These are phyloP conservation scores for Teleogryllus occipitalis DNA, from an alignment of 1,140 invertebrate species.

Conservation along the genomic window DNA sequence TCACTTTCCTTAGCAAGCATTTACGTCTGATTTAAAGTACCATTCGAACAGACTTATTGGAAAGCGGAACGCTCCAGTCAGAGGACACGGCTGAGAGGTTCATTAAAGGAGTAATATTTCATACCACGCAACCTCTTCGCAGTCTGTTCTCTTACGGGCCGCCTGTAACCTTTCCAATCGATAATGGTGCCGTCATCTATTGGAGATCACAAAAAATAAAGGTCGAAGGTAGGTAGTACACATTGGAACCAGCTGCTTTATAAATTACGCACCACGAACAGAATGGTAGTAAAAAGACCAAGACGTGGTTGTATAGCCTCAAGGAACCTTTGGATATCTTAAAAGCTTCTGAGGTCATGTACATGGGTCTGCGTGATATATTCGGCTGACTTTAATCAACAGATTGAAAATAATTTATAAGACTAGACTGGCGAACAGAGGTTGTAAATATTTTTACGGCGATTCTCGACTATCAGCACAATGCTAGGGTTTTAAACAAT, in stretches of 20 bases:
- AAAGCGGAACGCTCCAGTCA: no score
- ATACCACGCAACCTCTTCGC: neutral
- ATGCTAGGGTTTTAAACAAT: no score
- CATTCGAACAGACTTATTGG: no score
- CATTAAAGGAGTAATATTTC: neutral
- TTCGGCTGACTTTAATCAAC: neutral
- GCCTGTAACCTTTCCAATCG: neutral
- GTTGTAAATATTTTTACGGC: neutral
- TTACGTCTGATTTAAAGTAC: no score
- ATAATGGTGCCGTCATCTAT: neutral
- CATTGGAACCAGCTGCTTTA: neutral
- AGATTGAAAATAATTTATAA: neutral
- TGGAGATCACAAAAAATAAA: neutral
- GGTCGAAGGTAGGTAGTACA: neutral
- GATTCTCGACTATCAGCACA: neutral
- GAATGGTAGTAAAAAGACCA: neutral
- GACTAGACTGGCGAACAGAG: neutral
- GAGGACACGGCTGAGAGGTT: neutral
- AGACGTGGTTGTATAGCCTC: neutral
- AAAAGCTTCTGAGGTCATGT: neutral
- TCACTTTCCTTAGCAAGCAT: no score
- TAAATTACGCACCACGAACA: neutral
- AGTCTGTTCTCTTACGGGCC: neutral
- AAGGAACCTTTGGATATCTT: neutral
- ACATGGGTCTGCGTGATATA: neutral